phyloP scores from a whole-genome alignment of 2,113 vertebrate species.

The Nibea albiflora region DNA sequence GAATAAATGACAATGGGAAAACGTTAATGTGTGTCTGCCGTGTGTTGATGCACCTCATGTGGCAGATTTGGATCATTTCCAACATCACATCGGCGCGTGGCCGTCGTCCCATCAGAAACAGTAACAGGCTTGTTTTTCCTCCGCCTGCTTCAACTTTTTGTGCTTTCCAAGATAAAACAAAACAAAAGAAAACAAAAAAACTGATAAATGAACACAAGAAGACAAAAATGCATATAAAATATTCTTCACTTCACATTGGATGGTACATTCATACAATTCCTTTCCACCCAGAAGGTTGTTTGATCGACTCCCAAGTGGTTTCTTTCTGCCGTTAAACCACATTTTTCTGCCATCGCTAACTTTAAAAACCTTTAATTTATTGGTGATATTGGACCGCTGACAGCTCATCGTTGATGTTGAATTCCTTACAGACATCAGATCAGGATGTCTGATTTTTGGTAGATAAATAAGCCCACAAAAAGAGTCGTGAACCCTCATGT shows the following conservation, averaged over 20 bases:
- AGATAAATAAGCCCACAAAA: conserved; percentile 2
- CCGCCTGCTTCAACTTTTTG: conserved; percentile 54
- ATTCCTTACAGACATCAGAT: background rate
- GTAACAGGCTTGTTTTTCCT: background rate
- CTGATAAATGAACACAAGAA: conserved; percentile 31
- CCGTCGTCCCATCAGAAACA: background rate
- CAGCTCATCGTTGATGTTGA: background rate
- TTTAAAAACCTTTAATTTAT: too few species aligned
- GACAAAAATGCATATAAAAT: conserved; percentile 60
- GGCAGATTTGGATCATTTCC: conserved; percentile 9
- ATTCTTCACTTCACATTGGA: conserved; percentile 83
- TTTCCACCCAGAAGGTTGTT: conserved; percentile 9
- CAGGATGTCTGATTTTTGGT: conserved; percentile 1
- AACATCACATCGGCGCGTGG: background rate
- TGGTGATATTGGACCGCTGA: background rate
- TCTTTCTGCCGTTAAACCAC: background rate
- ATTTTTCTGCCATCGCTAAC: background rate
- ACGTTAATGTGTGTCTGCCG: background rate
- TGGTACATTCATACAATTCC: conserved; percentile 79
- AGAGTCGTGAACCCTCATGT: background rate
- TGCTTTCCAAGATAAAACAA: conserved; percentile 67
- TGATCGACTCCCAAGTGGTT: conserved; percentile 8
- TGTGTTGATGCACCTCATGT: background rate
- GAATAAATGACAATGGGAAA: background rate
- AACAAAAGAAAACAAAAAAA: conserved; percentile 42